These are phyloP conservation scores for Drosophila rhopaloa DNA, from an alignment of 1,140 invertebrate genomes.

Conservation along the genomic window DNA sequence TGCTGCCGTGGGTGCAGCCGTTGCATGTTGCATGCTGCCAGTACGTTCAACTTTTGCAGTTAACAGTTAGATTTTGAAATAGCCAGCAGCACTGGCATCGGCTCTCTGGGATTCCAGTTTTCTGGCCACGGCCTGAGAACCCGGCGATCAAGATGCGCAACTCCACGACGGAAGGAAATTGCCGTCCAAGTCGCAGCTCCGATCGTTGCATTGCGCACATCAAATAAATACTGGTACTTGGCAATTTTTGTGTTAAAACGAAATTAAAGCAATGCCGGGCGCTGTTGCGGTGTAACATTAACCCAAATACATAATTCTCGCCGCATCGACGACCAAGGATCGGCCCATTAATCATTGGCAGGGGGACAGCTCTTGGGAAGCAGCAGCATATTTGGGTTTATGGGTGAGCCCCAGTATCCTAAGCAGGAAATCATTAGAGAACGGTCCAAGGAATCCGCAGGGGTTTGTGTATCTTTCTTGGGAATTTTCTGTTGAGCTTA, in stretches of 20 bases:
- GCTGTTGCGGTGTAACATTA: conserved; percentile 73
- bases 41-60: conserved; percentile 83
- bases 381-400: conserved; percentile 56
- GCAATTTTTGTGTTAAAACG: conserved; percentile 74
- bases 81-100: conserved; percentile 63
- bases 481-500: conserved; percentile 14
- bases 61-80: conserved; percentile 83
- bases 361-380: conserved; percentile 26
- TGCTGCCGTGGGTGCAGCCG: conserved; percentile 78
- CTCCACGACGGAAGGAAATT: conserved; percentile 73
- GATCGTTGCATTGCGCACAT: conserved; percentile 57
- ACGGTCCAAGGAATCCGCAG: conserved; percentile 27
- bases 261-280: conserved; percentile 74
- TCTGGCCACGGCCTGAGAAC: conserved; percentile 69
- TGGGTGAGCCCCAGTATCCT: conserved; percentile 49
- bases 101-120: conserved; percentile 68
- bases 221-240: conserved; percentile 75
- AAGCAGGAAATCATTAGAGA: conserved; percentile 72
- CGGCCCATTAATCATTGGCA: conserved; percentile 48
- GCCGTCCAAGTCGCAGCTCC: conserved; percentile 48
- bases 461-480: conserved; percentile 38
- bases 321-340: conserved; percentile 60
- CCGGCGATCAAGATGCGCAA: conserved; percentile 69
- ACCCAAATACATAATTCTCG: conserved; percentile 77
- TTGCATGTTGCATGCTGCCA: conserved; percentile 80